Base-by-base conservation (phyloP, 2,888 invertebrate species). In the Thecocarcelia acutangulata region DNA sequence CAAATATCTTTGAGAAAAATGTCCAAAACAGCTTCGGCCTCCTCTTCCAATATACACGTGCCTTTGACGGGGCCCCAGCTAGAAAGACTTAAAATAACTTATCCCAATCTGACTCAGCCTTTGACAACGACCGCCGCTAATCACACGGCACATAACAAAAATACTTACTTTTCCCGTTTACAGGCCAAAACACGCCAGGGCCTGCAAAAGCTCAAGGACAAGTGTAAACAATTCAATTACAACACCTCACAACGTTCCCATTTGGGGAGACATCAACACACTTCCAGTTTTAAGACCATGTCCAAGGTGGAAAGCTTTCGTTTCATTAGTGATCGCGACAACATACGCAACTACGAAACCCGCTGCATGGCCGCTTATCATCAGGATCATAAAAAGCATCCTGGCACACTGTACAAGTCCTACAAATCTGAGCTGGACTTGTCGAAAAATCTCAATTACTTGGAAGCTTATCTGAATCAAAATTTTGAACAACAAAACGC, bases 361-460 rank as follows among this genome's bases (percentile, higher is more conserved):
- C 87, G 87, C 3, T 89, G 89, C 48, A 85, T 86, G 3, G 87
- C 86, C 0, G 85, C 85, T 11, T 77, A 84, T 44, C 82, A 81
- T 50, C 73, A 75, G 61, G 68, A 81, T 40, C 54, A 73, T 8
- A 74, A 75, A 3, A 68, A 63, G n/a, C 87, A 88, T 12, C 88
- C 86, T 73, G 87, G 89, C 15, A 88, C 90, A 12, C 85, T 90
- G 54, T 91, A 91, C 77, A 91, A 91, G 84, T 90, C 90, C 83
- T 91, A 91, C 83, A 91, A 91, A 74, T 91, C 91, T 1, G 91
- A 91, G 84, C 87, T 91, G 48, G 91, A 91, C 84, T 85, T 91
- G 5, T 90, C 90, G 44, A 90, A 90, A 78, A 91, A 91, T 83
- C 85, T 91, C 6, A 89, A 90, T 80, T 91, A 90, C 68, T 82